Conservation (phyloP, 1,140 invertebrate genomes). For the Atopsyche davidsoni region DNA sequence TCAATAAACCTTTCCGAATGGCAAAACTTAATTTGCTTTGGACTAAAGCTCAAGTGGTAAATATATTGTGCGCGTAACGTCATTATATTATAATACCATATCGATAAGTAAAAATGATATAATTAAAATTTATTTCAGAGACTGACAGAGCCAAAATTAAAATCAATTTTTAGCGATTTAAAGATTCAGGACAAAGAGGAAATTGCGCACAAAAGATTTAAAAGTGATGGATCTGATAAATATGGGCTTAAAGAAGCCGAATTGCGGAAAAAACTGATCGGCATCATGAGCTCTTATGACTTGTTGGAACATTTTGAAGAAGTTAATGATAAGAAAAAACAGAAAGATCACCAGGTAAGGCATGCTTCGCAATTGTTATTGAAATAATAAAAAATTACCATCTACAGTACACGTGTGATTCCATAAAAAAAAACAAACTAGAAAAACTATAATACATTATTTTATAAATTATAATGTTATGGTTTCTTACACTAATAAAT, state of each 20-base stretch:
- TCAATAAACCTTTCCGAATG: slow-evolving; percentile 77
- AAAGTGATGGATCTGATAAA: slow-evolving; percentile 76
- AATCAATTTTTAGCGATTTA: slow-evolving; percentile 79
- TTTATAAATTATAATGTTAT: background rate
- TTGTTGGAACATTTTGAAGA: slow-evolving; percentile 75
- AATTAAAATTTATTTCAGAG: slow-evolving; percentile 50
- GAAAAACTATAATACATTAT: background rate
- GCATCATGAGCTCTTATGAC: slow-evolving; percentile 76
- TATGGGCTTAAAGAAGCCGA: slow-evolving; percentile 80
- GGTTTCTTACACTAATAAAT: slow-evolving; percentile 2
- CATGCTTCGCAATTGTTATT: too few relatives aligned
- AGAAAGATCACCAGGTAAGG: slow-evolving; percentile 48
- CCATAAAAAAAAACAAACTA: background rate
- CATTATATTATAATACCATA: too few relatives aligned
- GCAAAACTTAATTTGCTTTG: slow-evolving; percentile 78
- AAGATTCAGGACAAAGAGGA: slow-evolving; percentile 92
- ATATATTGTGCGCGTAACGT: slow-evolving; percentile 14
- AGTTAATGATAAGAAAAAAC: slow-evolving; percentile 53
- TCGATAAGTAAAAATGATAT: too few relatives aligned
- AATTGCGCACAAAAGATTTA: slow-evolving; percentile 72
- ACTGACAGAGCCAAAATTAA: slow-evolving; percentile 75
- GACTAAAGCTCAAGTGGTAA: slow-evolving; percentile 76
- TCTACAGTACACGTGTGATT: background rate
- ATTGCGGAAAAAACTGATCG: slow-evolving; percentile 70
- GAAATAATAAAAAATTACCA: slow-evolving; percentile 2